Base-by-base conservation (phyloP, 2,113 vertebrate species). In the Megatriorchis doriae region DNA sequence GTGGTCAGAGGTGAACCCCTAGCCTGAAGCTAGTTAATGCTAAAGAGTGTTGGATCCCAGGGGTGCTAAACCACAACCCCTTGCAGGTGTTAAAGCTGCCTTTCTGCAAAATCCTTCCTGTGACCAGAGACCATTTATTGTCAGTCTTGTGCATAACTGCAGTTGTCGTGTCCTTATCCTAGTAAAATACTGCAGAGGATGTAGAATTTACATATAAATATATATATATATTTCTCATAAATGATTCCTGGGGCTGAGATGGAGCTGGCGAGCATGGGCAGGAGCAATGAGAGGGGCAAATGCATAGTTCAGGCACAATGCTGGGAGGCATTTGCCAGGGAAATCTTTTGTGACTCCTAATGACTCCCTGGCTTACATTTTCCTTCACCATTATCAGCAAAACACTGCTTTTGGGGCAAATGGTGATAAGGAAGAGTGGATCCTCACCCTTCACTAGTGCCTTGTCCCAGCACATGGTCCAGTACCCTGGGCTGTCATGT, bases 401-500 rank as follows among this genome's bases (percentile, higher is more conserved):
- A 88, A n/a, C 21, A 6, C 23, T 68, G 20, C 23, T 71, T 42
- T 56, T 3, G 31, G 50, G 52, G 17, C 10, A 74, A 59, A 55
- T 1, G 2, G 16, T 65, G 63, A 15, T 18, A 47, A 21, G 21
- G 26, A 72, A 48, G 16, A 52, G 27, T 10, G 14, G 42, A 50
- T 56, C 26, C 47, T 58, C 29, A 29, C 11, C 25, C 31, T 36
- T 42, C 22, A 7, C 14, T 4, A 5, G 21, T 29, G 47, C 45
- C 13, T 52, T 21, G 12, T 58, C 63, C 65, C 52, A 31, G 32
- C 13, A 25, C 4, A 2, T 8, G 18, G 13, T 36, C 31, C 20
- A 7, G 8, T 32, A 34, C 20, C 15, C 16, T 0, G 0, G 8
- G 18, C 36, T 78, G 23, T 61, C 42, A 20, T 3, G 1, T 31